Base-by-base conservation (phyloP, 1,140 invertebrate genomes). In the Delia radicum region DNA sequence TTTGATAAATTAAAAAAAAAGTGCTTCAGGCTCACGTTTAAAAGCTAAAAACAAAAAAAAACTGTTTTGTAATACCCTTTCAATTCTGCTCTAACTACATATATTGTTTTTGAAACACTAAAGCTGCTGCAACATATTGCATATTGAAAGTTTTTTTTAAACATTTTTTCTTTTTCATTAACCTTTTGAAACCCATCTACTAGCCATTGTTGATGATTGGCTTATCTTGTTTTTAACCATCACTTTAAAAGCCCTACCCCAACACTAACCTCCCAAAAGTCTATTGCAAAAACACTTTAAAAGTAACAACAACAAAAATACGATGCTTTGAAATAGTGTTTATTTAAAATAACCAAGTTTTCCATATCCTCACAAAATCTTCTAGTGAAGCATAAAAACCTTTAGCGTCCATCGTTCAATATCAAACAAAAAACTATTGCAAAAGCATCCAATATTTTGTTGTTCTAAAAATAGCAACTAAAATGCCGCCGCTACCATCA, bases 311-410 rank as follows among this genome's bases (percentile, higher is more conserved):
- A n/a, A 21, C 1, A 21, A 55, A 21, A 55, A 55, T 21, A n/a
- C n/a, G n/a, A n/a, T n/a, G n/a, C n/a, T n/a, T n/a, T n/a, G 48
- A 55, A 55, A 55, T 55, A 8, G 18, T 55, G 48, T 55, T 55
- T 55, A 18, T 55, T 55, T 55, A 55, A 55, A 55, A 6, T 8
- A 21, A 21, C 18, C n/a, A 18, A 55, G 48, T 55, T 55, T 55
- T 55, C 48, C 48, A 55, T 55, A 55, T 55, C 4, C 18, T 21
- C 48, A 21, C 48, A 55, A 55, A 37, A 21, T 55, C 21, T 55
- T 55, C 48, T 55, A 55, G 48, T 55, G 48, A 55, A 55, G 48
- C 48, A 55, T 55, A 21, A 55, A 55, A 55, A 55, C 48, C 48
- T 55, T 18, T 21, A 55, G 2, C 48, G n/a, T 55, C 18, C n/a